Percentiles rank a stretch among this genome's conserved stretches.
Conservation (phyloP, 2,888 invertebrate species). For the Polydrusus cervinus region DNA sequence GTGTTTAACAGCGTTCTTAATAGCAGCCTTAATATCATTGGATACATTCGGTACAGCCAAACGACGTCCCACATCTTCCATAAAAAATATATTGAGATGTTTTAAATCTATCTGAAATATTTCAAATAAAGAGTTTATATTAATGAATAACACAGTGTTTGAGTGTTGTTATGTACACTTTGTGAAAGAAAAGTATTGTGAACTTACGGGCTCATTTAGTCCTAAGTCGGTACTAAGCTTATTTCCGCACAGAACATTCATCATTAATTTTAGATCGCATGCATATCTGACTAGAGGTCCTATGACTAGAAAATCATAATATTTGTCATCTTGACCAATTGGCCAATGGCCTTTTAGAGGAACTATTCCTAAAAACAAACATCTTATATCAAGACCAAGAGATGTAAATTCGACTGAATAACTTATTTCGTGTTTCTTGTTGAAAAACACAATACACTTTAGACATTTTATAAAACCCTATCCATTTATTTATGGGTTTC, state of each 20-base stretch:
- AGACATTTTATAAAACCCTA: no score
- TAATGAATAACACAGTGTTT: no score
- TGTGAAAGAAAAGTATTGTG: not conserved
- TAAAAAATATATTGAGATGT: slow-evolving; percentile 53
- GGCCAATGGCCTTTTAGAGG: slow-evolving; percentile 79
- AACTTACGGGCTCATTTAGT: slow-evolving; percentile 73
- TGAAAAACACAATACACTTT: no score
- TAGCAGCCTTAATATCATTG: slow-evolving; percentile 72
- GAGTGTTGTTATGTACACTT: no score
- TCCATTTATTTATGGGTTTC: no score
- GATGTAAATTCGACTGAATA: no score
- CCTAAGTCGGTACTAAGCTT: slow-evolving; percentile 69
- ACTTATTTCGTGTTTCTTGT: no score
- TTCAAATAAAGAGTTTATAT: not conserved
- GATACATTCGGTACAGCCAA: slow-evolving; percentile 37
- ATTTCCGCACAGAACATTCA: slow-evolving; percentile 76
- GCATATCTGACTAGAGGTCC: slow-evolving; percentile 88
- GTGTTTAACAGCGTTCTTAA: slow-evolving; percentile 72
- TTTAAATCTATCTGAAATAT: slow-evolving; percentile 53
- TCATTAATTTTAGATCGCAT: slow-evolving; percentile 81
- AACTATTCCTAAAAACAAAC: slow-evolving; percentile 71
- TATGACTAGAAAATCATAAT: slow-evolving; percentile 73
- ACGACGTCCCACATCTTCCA: slow-evolving; percentile 45
- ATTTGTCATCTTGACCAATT: slow-evolving; percentile 70
- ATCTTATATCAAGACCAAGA: no score